Conservation (phyloP, 2,113 vertebrate species). For the Ciconia maguari region DNA sequence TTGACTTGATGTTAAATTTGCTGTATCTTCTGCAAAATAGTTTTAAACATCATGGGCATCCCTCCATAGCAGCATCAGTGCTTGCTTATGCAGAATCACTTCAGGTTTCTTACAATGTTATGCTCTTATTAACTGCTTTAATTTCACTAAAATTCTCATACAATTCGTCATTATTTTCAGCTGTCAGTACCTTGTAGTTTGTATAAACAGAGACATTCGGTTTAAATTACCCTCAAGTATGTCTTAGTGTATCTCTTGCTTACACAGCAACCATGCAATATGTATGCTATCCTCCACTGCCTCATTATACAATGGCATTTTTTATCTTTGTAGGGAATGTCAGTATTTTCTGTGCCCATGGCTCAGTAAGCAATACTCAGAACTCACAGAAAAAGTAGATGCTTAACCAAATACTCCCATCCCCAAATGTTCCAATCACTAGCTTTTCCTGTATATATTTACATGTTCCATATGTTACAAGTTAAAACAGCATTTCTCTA, state of each 20-base stretch:
- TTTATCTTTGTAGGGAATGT: neutral
- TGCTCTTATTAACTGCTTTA: neutral
- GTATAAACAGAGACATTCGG: neutral
- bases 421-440: neutral
- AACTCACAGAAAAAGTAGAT: neutral
- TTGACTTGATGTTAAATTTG: conserved; percentile 18
- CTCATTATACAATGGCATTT: neutral
- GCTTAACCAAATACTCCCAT: neutral
- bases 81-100: neutral
- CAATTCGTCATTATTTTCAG: neutral
- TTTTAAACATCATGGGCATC: neutral
- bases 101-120: neutral
- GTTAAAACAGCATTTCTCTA: neutral
- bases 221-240: neutral
- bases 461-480: neutral
- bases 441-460: neutral
- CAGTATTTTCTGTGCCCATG: neutral
- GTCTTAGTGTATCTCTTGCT: neutral
- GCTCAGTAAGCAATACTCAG: neutral
- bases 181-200: neutral
- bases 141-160: neutral
- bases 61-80: neutral
- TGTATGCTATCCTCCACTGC: neutral
- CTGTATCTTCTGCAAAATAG: neutral
- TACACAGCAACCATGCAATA: neutral